These are phyloP conservation scores for Amblyopsis rosae DNA, from an alignment of 2,113 vertebrate genomes.

Conservation along the genomic window DNA sequence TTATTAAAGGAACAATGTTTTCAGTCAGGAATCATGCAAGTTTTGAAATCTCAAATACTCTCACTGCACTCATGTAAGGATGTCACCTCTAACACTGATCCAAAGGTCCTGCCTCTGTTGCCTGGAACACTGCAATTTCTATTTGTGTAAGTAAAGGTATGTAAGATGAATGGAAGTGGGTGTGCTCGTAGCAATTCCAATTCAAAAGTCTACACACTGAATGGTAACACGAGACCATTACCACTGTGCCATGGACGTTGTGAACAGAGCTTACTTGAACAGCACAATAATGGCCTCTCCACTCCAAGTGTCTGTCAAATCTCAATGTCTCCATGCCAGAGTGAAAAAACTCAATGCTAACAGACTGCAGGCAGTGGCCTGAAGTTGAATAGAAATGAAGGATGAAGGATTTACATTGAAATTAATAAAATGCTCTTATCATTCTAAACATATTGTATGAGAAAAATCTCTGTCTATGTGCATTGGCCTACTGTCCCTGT, in stretches of 20 bases:
- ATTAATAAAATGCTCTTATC: slow-evolving; percentile 33
- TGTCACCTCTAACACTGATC: not conserved
- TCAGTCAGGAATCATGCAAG: too few species aligned
- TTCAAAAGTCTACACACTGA: slow-evolving; percentile 35
- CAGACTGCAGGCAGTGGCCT: slow-evolving; percentile 45
- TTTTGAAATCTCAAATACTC: not conserved
- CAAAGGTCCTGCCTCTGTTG: not conserved
- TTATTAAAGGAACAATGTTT: too few species aligned
- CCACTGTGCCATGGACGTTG: slow-evolving; percentile 15
- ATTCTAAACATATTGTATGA: slow-evolving; percentile 33
- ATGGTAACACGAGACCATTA: slow-evolving; percentile 30
- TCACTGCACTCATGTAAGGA: not conserved
- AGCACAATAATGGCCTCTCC: slow-evolving; percentile 8
- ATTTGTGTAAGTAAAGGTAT: slow-evolving; percentile 40
- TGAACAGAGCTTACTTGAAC: slow-evolving; percentile 36
- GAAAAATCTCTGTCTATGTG: slow-evolving; percentile 19
- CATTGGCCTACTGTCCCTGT: slow-evolving; percentile 14
- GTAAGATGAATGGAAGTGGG: slow-evolving; percentile 35
- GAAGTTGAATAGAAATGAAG: slow-evolving; percentile 23
- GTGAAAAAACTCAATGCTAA: slow-evolving; percentile 58
- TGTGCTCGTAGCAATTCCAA: slow-evolving; percentile 13
- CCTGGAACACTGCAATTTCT: not conserved
- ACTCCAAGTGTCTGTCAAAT: slow-evolving; percentile 39
- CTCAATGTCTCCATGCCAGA: slow-evolving; percentile 54
- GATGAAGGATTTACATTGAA: slow-evolving; percentile 18